phyloP scores from a whole-genome alignment of 2,888 invertebrate species.

The Latrodectus hesperus region DNA sequence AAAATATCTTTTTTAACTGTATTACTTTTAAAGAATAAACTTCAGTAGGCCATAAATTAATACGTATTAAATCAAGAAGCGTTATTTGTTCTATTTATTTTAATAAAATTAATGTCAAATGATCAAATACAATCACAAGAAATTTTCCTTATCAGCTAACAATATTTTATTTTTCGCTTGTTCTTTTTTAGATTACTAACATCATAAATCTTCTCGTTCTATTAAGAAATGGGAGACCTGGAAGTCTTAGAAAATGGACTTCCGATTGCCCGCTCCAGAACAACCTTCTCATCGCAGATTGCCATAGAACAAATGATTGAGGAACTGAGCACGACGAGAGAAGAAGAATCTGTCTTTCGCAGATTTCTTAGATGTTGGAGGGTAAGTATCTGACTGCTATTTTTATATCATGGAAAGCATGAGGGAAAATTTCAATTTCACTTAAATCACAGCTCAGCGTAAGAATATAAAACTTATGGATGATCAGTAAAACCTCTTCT shows the following conservation, averaged over 20 bases:
- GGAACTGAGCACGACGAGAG: constrained; percentile 29
- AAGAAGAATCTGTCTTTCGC: constrained; percentile 4
- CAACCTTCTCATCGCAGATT: constrained; percentile 44
- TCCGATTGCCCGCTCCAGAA: constrained; percentile 24
- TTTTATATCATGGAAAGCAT: neutral
- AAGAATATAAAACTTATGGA: too few relatives aligned
- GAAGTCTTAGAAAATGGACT: constrained; percentile 65
- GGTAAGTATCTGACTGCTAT: constrained; percentile 20
- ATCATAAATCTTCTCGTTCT: constrained; percentile 2
- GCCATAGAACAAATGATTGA: constrained; percentile 65
- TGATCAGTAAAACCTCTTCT: too few relatives aligned
- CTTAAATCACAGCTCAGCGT: too few relatives aligned
- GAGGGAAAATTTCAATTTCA: too few relatives aligned
- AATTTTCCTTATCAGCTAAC: neutral
- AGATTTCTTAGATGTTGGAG: constrained; percentile 26
- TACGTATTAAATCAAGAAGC: too few relatives aligned
- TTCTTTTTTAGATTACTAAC: constrained; percentile 26
- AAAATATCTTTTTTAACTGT: too few relatives aligned
- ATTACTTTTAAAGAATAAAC: too few relatives aligned
- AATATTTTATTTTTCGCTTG: neutral
- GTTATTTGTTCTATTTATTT: too few relatives aligned
- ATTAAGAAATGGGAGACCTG: constrained; percentile 32
- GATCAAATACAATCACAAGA: too few relatives aligned
- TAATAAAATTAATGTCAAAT: too few relatives aligned
- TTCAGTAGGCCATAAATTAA: too few relatives aligned